Conservation (phyloP, 1,140 invertebrate genomes). For the Achroia grisella region DNA sequence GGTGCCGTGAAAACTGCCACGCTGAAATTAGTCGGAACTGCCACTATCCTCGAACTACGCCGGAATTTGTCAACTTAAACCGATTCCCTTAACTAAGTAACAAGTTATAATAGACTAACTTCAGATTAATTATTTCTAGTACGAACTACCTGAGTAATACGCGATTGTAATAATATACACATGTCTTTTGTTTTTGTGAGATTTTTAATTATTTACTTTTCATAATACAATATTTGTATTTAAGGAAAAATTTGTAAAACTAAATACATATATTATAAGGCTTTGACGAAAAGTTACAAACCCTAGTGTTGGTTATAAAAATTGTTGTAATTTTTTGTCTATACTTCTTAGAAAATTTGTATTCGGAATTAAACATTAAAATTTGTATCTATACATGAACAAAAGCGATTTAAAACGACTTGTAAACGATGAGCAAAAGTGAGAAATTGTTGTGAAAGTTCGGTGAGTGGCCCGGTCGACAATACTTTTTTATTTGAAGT, state of each 20-base stretch:
- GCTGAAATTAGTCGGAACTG: constrained; percentile 42
- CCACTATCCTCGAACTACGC: constrained; percentile 49
- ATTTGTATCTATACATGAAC: neutral
- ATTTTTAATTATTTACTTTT: no score
- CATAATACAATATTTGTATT: no score
- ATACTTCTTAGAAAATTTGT: no score
- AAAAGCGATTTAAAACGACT: neutral
- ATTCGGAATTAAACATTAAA: neutral
- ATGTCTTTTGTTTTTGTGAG: no score
- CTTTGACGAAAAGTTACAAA: no score
- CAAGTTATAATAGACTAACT: constrained; percentile 71
- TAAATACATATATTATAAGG: no score
- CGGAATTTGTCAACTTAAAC: constrained; percentile 67
- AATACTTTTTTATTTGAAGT: constrained; percentile 40
- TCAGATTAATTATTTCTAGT: constrained; percentile 63
- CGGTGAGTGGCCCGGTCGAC: constrained; percentile 24
- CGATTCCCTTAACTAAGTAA: constrained; percentile 56
- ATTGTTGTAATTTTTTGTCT: no score
- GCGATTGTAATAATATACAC: no score
- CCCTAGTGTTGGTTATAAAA: no score
- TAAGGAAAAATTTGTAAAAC: no score
- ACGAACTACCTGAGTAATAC: constrained; percentile 23
- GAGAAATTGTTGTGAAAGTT: constrained; percentile 17
- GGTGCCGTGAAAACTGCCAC: constrained; percentile 28
- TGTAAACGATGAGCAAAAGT: constrained; percentile 4